A percentile compares a stretch with the other conserved stretches of the same genome.
Evolutionary conservation across 2,113 vertebrate species (phyloP).

Genomic region (Herpailurus yagouaroundi): DNA sequence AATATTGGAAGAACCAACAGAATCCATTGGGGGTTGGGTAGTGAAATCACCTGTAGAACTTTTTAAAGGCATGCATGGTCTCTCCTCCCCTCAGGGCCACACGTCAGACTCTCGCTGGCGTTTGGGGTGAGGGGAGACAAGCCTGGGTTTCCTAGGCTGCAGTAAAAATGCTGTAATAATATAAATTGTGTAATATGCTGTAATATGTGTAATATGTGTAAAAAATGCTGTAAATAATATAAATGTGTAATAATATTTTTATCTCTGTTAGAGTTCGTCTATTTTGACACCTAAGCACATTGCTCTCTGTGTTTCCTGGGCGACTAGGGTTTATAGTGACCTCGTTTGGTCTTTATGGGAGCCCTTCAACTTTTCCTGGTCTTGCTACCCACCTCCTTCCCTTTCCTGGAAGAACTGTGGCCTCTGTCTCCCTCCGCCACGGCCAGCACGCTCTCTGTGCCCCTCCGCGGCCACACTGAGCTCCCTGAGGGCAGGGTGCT

Average conservation of each 20-base stretch:
- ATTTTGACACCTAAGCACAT: not conserved
- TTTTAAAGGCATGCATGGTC: not conserved
- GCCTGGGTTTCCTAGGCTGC: not conserved
- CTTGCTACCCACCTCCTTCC: not conserved
- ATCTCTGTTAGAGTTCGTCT: not conserved
- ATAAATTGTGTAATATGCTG: too few relatives aligned
- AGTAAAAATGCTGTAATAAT: not conserved
- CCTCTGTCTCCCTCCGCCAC: accelerated
- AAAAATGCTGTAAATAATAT: too few relatives aligned
- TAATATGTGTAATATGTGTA: too few relatives aligned
- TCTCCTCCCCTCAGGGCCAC: not conserved
- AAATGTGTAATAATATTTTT: not conserved
- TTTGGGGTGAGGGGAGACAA: not conserved
- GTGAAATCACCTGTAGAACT: not conserved
- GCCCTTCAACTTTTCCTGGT: not conserved
- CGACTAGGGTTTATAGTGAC: not conserved
- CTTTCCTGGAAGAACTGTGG: not conserved
- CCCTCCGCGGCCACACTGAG: not conserved
- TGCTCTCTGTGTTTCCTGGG: not conserved
- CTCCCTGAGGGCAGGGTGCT: not conserved
- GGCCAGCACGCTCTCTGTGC: accelerated
- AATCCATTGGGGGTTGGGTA: not conserved
- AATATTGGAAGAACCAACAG: not conserved
- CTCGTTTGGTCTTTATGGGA: not conserved
- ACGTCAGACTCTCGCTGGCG: not conserved